Percentiles rank a stretch among this genome's conserved stretches.
phyloP scores from a whole-genome alignment of 2,797 vertebrate species.

The Pristis pectinata region DNA sequence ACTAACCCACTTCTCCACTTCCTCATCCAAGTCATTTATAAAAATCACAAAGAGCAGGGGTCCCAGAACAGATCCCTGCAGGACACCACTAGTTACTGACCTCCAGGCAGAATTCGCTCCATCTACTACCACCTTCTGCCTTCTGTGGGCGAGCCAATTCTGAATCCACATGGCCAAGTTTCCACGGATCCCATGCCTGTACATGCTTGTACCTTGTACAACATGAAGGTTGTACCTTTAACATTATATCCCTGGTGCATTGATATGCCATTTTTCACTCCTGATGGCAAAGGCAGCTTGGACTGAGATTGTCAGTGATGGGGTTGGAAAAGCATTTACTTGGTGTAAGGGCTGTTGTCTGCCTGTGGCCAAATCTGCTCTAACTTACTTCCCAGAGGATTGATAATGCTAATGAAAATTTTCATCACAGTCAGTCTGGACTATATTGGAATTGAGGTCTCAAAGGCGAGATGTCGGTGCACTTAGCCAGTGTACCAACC shows the following conservation, averaged over 20 bases:
- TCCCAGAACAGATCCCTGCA: too few species aligned
- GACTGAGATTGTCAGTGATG: not conserved
- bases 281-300: not conserved
- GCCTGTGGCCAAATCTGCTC: not conserved
- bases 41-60: too few species aligned
- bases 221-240: not conserved
- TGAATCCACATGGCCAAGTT: too few species aligned
- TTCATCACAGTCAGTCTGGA: not conserved
- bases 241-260: not conserved
- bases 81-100: too few species aligned
- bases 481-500: not conserved
- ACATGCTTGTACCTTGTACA: too few species aligned
- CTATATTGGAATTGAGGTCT: not conserved
- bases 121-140: too few species aligned
- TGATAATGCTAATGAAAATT: not conserved
- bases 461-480: not conserved
- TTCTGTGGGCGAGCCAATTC: too few species aligned
- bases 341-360: not conserved
- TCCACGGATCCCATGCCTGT: too few species aligned
- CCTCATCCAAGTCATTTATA: too few species aligned
- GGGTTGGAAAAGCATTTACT: too few species aligned
- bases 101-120: too few species aligned
- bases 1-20: too few species aligned
- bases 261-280: not conserved
- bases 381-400: not conserved